Base-by-base conservation (phyloP, 2,797 vertebrate genomes). In the Pantherophis alleghaniensis region DNA sequence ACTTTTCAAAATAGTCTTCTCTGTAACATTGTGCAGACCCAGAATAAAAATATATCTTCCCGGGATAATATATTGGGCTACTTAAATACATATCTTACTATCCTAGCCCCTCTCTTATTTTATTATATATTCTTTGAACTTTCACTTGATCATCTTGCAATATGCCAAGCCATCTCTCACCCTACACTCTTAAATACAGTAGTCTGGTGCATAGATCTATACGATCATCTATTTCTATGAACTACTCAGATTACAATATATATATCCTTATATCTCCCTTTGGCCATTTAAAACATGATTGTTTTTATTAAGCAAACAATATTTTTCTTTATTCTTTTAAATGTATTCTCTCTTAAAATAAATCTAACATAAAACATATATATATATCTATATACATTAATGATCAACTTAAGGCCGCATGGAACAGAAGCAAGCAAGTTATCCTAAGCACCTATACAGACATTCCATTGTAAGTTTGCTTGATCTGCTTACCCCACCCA, bases 1-100 rank as follows among this genome's bases (percentile, higher is more conserved):
- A 96, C 96, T 96, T 96, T 95, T 96, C 92, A 96, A 96, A 97
- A 96, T 96, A 96, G 86, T 96, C 94, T 94, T 94, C 95, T 91
- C 96, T 96, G 95, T 91, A 96, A 96, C 91, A 94, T 92, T 94
- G 95, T 96, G 94, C 95, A 95, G 69, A 95, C 94, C 94, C 79
- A 91, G 94, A 92, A 94, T 93, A 89, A 88, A 87, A 92, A 60
- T 92, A 20, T 94, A 91, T 93, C 93, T 93, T 94, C 96, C 74
- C 10, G 94, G 95, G 95, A 86, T 26, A 94, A 86, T 95, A 94
- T 90, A 95, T 83, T 94, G 93, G 95, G 91, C 95, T 96, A 94
- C 94, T 95, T 92, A 91, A 94, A 79, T 92, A 93, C 92, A 91
- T 90, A 94, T 93, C 94, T 89, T 96, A 55, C 79, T 94, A 61